A percentile compares a stretch with the other conserved stretches of the same genome.
phyloP scores from a whole-genome alignment of 2,888 invertebrate species.

The Acanthococcus lagerstroemiae region DNA sequence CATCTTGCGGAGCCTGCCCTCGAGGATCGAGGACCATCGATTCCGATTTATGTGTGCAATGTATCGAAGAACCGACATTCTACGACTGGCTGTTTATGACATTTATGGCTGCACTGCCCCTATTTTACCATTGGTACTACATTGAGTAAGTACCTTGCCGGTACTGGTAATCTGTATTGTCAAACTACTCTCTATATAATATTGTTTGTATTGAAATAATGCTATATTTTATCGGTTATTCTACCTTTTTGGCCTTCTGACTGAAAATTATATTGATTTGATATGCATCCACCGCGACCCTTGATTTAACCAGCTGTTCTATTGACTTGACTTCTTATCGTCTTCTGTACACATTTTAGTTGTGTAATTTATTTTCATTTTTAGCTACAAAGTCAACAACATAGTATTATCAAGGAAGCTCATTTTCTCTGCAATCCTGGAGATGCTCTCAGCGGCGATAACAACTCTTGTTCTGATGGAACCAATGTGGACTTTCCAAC shows the following conservation, averaged over 20 bases:
- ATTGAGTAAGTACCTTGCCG: constrained; percentile 53
- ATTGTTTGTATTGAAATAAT: too few species aligned
- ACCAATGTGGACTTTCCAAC: constrained; percentile 63
- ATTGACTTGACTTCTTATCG: too few species aligned
- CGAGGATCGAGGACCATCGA: constrained; percentile 64
- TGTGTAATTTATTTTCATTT: background rate
- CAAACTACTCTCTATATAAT: too few species aligned
- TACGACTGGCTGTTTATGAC: constrained; percentile 92
- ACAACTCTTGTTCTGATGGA: constrained; percentile 69
- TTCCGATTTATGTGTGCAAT: constrained; percentile 62
- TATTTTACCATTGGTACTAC: constrained; percentile 84
- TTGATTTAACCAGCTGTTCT: too few species aligned
- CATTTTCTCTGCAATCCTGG: constrained; percentile 72
- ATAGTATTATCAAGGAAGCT: constrained; percentile 41
- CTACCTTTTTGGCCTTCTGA: too few species aligned
- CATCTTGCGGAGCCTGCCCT: constrained; percentile 80
- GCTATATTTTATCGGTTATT: too few species aligned
- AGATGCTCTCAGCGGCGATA: constrained; percentile 64
- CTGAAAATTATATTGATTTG: too few species aligned
- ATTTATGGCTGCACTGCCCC: constrained; percentile 80
- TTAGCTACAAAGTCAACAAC: constrained; percentile 27
- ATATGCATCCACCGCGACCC: too few species aligned
- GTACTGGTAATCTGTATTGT: background rate
- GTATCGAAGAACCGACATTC: constrained; percentile 61
- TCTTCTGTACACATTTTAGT: background rate